phyloP scores from a whole-genome alignment of 2,113 vertebrate genomes.

The Erythrolamprus reginae region DNA sequence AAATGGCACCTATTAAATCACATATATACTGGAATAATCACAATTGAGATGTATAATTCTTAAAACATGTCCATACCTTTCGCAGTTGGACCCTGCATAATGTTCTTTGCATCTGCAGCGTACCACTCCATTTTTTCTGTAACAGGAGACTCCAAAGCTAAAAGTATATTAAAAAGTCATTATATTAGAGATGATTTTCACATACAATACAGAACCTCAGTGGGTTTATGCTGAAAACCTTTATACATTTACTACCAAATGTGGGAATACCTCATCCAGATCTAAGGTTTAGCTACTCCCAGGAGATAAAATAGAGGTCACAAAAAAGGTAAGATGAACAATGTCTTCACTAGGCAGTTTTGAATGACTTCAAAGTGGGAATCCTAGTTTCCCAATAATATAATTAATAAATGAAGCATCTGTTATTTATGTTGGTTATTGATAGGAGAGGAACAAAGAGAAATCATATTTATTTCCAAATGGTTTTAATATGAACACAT shows the following conservation, averaged over 20 bases:
- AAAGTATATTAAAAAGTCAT: conserved; percentile 40
- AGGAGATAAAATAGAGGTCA: not conserved
- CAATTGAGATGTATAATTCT: not conserved
- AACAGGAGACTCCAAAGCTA: conserved; percentile 89
- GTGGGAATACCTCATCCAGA: not conserved
- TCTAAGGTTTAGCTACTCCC: not conserved
- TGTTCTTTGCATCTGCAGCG: conserved; percentile 88
- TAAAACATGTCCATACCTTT: conserved; percentile 77
- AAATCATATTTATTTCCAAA: no score
- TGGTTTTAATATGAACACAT: not conserved
- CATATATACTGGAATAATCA: not conserved
- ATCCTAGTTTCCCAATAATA: not conserved
- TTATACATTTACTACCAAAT: not conserved
- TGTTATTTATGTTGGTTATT: not conserved
- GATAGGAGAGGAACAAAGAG: not conserved
- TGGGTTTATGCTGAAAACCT: not conserved
- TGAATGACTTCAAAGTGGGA: not conserved
- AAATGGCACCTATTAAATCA: not conserved
- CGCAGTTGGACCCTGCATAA: conserved; percentile 89
- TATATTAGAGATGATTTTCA: conserved; percentile 14
- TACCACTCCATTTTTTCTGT: conserved; percentile 71
- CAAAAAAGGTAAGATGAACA: not conserved
- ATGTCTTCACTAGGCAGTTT: not conserved
- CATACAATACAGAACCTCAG: not conserved
- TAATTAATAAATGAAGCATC: not conserved